Percentiles rank a stretch among this genome's conserved stretches.
Conservation (phyloP, 2,797 vertebrate species). For the Thalassophryne amazonica region DNA sequence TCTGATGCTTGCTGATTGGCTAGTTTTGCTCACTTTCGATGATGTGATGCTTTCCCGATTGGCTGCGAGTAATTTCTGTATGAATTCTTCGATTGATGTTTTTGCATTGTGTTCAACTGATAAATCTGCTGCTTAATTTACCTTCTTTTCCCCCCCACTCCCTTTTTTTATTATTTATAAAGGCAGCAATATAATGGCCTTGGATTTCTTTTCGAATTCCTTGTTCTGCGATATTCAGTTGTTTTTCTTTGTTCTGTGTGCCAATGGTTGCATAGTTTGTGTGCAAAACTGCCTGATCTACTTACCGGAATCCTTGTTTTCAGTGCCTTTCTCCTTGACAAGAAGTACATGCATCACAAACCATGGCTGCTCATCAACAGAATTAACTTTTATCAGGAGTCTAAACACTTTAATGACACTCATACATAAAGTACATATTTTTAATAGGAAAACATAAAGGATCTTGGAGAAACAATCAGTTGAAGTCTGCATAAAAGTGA, state of each 20-base stretch:
- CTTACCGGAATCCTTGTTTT: conserved; percentile 69
- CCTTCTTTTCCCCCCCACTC: conserved; percentile 65
- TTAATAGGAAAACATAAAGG: conserved; percentile 3
- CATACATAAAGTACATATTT: conserved; percentile 13
- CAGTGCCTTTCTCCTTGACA: conserved; percentile 62
- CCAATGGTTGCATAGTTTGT: conserved; percentile 69
- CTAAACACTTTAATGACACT: conserved; percentile 19
- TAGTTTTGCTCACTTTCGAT: conserved; percentile 77
- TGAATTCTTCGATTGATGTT: conserved; percentile 66
- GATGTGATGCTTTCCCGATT: conserved; percentile 75
- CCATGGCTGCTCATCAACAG: conserved; percentile 66
- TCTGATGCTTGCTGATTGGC: conserved; percentile 84
- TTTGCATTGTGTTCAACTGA: conserved; percentile 76
- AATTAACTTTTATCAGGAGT: conserved; percentile 58
- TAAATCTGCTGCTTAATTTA: conserved; percentile 73
- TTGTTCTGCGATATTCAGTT: conserved; percentile 63
- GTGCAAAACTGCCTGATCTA: conserved; percentile 68
- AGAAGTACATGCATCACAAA: conserved; percentile 71
- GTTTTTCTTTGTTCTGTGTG: conserved; percentile 67
- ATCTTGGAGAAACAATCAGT: not conserved
- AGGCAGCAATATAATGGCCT: conserved; percentile 73
- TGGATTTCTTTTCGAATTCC: conserved; percentile 76
- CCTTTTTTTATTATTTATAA: conserved; percentile 56
- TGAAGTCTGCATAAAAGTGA: not conserved
- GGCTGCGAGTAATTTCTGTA: conserved; percentile 77